Evolutionary conservation across 2,888 invertebrate genomes (phyloP).

Genomic region (Scaptomyza caliginosa): DNA sequence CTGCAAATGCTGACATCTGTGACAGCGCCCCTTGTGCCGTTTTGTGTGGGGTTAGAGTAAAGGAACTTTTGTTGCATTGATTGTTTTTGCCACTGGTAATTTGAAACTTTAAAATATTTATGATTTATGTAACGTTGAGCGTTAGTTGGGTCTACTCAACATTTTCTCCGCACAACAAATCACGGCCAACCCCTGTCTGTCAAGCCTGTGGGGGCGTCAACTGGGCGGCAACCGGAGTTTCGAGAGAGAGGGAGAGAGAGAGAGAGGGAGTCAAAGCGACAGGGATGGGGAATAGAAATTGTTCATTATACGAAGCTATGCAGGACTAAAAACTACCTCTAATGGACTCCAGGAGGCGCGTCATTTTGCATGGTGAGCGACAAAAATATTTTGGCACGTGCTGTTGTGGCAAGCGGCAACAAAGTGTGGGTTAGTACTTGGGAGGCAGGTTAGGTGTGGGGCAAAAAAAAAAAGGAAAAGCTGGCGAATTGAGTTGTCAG

Average conservation of each 20-base stretch:
- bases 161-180: constrained; percentile 22
- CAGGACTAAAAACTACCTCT: constrained; percentile 49
- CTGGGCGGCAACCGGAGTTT: constrained; percentile 6
- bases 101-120: constrained; percentile 75
- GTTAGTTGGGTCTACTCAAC: constrained; percentile 42
- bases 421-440: background rate
- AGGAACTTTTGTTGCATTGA: constrained; percentile 44
- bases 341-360: constrained; percentile 52
- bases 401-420: constrained; percentile 28
- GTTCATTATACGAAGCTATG: constrained; percentile 69
- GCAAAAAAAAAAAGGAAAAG: no score
- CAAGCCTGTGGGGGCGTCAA: constrained; percentile 11
- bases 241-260: background rate
- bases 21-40: constrained; percentile 35
- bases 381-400: constrained; percentile 76
- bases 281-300: constrained; percentile 36
- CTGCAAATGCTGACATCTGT: constrained; percentile 69
- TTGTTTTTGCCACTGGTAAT: constrained; percentile 73
- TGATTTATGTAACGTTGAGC: constrained; percentile 71
- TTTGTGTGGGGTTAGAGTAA: background rate
- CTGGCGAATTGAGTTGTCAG: constrained; percentile 80
- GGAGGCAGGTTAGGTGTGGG: background rate
- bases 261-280: background rate
- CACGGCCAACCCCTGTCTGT: constrained; percentile 53
- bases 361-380: constrained; percentile 63